Base-by-base conservation (phyloP, 2,888 invertebrate species). In the Metopia argyrocephala region DNA sequence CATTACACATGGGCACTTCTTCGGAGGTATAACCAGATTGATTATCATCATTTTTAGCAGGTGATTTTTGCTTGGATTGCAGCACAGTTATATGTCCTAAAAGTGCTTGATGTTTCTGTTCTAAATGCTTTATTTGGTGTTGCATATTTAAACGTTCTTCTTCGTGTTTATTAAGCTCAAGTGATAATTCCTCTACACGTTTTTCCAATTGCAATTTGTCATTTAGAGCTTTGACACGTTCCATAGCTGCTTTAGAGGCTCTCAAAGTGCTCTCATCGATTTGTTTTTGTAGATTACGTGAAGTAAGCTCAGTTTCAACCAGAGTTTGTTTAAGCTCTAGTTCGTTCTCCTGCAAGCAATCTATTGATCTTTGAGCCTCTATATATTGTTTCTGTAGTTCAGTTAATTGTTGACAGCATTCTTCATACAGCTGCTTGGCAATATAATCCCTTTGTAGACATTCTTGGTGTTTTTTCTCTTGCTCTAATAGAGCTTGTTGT, bases 211-310 rank as follows among this genome's bases (percentile, higher is more conserved):
- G 92, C 27, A 94, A 86, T 83, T 94, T 93, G 57, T 95, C 95
- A 83, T 94, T 94, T 70, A 93, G 92, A 2, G 94, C 92, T 83
- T 94, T 93, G 0, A 94, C 94, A 85, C 95, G 93, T 85, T 96
- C 95, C 46, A 95, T 91, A 0, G 94, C 93, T 0, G 93, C 93
- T 86, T 95, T 94, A 0, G 96, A 95, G 21, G 94, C 94, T 82
- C 94, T 93, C n/a, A 95, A 91, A 0, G 94, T 94, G 0, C 94
- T 93, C 82, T 94, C 93, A 86, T 96, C 95, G 15, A 95, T 91
- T 69, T 94, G 94, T 76, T 93, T 93, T 71, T 93, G 92, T n/a
- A 95, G 87, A 0, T 91, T 89, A 20, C 93, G 92, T 73, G 94
- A 92, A 18, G 91, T 92, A 74, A 93, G 87, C 82, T 92, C 91